Evolutionary conservation across 2,797 vertebrate species (phyloP).

Genomic region (Chelonia mydas): DNA sequence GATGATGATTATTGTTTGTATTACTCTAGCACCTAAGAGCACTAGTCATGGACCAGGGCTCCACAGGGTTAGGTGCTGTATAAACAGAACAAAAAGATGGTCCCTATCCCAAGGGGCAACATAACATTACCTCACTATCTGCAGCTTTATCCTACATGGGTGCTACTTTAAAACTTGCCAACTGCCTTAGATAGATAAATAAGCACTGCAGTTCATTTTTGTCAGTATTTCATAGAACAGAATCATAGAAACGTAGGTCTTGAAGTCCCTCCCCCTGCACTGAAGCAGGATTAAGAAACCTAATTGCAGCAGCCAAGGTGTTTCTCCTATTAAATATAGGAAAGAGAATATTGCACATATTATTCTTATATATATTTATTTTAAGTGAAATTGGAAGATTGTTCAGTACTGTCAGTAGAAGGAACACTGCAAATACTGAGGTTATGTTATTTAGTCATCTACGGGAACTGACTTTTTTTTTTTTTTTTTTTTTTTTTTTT

Average conservation of each 20-base stretch:
- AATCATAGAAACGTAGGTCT: background rate
- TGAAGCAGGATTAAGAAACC: background rate
- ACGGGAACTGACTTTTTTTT: background rate
- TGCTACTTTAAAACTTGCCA: background rate
- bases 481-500: background rate
- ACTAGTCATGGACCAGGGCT: background rate
- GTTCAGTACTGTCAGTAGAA: background rate
- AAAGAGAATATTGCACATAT: background rate
- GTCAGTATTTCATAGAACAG: background rate
- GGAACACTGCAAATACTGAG: background rate
- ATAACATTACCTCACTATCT: background rate
- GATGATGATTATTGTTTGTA: background rate
- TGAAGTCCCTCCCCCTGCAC: background rate
- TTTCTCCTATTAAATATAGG: background rate
- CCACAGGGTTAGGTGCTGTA: background rate
- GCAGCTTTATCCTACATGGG: background rate
- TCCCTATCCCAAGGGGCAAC: background rate
- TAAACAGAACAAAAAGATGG: background rate
- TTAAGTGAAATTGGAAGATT: background rate
- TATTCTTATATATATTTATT: background rate
- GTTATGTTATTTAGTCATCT: background rate
- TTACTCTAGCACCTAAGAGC: too few relatives aligned
- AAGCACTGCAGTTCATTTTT: background rate
- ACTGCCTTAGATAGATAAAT: background rate
- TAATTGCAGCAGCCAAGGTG: background rate